Evolutionary conservation across 1,140 invertebrate genomes (phyloP).

Genomic region (Drosophila melanica): DNA sequence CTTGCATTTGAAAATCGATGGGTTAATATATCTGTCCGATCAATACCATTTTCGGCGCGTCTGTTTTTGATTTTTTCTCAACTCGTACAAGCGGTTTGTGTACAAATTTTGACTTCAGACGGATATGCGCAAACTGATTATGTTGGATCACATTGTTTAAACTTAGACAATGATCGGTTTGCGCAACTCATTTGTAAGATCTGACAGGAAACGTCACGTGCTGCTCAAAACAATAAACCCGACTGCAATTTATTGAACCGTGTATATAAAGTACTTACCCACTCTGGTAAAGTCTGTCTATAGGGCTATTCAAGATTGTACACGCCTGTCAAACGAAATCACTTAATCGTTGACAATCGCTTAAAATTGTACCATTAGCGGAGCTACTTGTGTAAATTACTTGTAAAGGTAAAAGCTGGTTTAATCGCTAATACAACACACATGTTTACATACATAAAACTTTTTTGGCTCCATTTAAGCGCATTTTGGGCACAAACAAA

Average conservation of each 20-base stretch:
- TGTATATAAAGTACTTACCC: not conserved
- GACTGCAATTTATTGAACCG: not conserved
- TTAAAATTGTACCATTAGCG: constrained; percentile 12
- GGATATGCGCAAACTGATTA: too few relatives aligned
- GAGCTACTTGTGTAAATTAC: not conserved
- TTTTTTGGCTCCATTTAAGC: constrained; percentile 42
- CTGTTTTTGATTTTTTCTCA: too few relatives aligned
- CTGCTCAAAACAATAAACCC: not conserved
- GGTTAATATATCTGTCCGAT: not conserved
- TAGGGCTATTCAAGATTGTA: not conserved
- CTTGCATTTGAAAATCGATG: not conserved
- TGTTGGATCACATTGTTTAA: too few relatives aligned
- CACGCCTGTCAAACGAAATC: constrained; percentile 18
- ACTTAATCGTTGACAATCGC: constrained; percentile 21
- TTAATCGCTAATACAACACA: constrained; percentile 19
- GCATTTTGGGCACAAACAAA: constrained; percentile 29
- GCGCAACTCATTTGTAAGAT: too few relatives aligned
- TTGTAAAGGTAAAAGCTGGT: constrained; percentile 1
- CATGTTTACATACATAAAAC: not conserved
- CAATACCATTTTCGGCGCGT: too few relatives aligned
- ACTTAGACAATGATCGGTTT: too few relatives aligned
- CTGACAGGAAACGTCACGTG: too few relatives aligned
- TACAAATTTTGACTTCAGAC: too few relatives aligned
- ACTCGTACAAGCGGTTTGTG: too few relatives aligned
- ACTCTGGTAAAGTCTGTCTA: not conserved